Evolutionary conservation across 2,888 invertebrate species (phyloP).

Genomic region (Volucella inflata): DNA sequence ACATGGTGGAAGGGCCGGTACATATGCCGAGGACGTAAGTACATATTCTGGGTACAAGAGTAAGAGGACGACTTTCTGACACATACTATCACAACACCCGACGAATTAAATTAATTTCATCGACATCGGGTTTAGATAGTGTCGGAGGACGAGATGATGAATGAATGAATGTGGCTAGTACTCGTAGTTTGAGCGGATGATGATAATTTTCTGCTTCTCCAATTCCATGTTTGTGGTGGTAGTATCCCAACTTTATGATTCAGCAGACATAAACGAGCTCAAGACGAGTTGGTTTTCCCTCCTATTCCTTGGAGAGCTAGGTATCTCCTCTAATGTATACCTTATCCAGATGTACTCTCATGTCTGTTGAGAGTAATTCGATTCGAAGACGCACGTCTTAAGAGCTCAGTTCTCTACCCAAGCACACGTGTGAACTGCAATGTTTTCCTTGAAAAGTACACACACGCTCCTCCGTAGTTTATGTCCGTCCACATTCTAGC

Average conservation of each 20-base stretch:
- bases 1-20: no score
- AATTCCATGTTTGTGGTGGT: neutral
- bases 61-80: conserved; percentile 7
- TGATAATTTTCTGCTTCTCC: conserved; percentile 6
- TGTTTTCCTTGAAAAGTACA: conserved; percentile 54
- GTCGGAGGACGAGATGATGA: conserved; percentile 5
- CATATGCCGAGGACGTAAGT: no score
- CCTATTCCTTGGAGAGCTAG: conserved; percentile 1
- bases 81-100: conserved; percentile 17
- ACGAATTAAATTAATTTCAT: conserved; percentile 69
- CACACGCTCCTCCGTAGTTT: conserved; percentile 19
- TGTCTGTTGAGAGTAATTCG: conserved; percentile 42
- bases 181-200: neutral
- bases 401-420: conserved; percentile 20
- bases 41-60: neutral
- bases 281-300: conserved; percentile 48
- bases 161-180: neutral
- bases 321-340: neutral
- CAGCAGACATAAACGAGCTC: no score
- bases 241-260: conserved; percentile 44
- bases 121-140: conserved; percentile 5
- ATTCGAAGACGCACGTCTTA: conserved; percentile 56
- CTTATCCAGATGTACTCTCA: neutral
- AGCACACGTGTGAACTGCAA: conserved; percentile 64
- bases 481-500: conserved; percentile 11